phyloP scores from a whole-genome alignment of 2,888 invertebrate genomes.

The Ophion obscuratus region DNA sequence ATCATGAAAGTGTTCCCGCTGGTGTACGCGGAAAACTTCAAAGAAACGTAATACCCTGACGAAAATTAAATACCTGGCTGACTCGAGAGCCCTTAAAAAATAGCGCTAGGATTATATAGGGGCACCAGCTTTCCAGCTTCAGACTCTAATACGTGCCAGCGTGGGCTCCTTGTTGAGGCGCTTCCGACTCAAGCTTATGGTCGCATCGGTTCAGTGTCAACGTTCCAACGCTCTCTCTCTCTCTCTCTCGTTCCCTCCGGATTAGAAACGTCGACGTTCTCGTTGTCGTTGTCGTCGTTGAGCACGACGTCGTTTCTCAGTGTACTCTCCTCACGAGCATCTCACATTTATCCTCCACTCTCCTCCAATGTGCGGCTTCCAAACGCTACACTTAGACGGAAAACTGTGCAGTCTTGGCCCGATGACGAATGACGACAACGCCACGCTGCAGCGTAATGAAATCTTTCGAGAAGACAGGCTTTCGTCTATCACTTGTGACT shows the following conservation, averaged over 20 bases:
- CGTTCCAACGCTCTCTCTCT: constrained; percentile 47
- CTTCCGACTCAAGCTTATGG: constrained; percentile 50
- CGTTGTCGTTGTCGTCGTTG: constrained; percentile 34
- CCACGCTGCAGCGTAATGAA: constrained; percentile 56
- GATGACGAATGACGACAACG: constrained; percentile 65
- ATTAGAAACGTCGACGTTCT: constrained; percentile 55
- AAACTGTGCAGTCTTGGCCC: constrained; percentile 23
- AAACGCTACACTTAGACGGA: constrained; percentile 16
- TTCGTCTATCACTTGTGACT: neutral
- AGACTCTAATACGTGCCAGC: constrained; percentile 15
- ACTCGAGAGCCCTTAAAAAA: constrained; percentile 4
- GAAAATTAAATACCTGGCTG: constrained; percentile 32
- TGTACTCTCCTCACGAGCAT: neutral
- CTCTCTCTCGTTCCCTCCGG: constrained; percentile 21
- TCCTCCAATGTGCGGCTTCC: constrained; percentile 9
- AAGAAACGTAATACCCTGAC: neutral
- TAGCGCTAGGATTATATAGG: constrained; percentile 33
- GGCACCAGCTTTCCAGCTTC: constrained; percentile 11
- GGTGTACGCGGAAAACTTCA: neutral
- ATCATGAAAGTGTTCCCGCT: neutral
- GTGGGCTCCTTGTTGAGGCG: constrained; percentile 31
- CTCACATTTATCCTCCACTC: constrained; percentile 15
- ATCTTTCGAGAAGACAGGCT: constrained; percentile 52
- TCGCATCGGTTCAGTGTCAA: constrained; percentile 51
- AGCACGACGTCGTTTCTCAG: constrained; percentile 30